Percentiles rank a stretch among this genome's conserved stretches.
Conservation (phyloP, 2,888 invertebrate genomes). For the Chrysina gloriosa region DNA sequence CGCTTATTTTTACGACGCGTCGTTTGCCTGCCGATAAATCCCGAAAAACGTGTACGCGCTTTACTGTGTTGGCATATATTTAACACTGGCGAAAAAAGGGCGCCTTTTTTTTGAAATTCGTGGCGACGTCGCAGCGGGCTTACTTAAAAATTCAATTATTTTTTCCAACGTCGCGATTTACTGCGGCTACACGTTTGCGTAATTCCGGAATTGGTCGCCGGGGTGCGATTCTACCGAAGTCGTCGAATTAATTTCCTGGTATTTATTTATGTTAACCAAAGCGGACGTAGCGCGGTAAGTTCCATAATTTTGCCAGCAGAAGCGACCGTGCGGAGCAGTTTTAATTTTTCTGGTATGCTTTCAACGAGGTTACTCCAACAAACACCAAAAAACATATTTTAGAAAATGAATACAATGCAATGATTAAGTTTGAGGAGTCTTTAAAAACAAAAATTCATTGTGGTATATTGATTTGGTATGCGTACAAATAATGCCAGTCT, state of each 20-base stretch:
- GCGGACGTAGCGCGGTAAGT: conserved; percentile 12
- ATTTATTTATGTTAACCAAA: conserved; percentile 27
- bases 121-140: not conserved
- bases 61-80: not conserved
- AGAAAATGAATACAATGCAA: conserved; percentile 13
- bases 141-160: conserved; percentile 38
- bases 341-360: conserved; percentile 9
- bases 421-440: conserved; percentile 21
- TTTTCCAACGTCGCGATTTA: conserved; percentile 22
- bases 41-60: conserved; percentile 19
- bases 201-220: conserved; percentile 37
- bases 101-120: conserved; percentile 1
- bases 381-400: conserved; percentile 1
- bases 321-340: not conserved
- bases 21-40: conserved; percentile 33
- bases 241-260: conserved; percentile 31
- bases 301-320: conserved; percentile 3
- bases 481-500: too few relatives aligned
- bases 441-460: too few relatives aligned
- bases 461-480: too few relatives aligned
- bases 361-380: not conserved
- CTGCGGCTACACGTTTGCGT: conserved; percentile 26
- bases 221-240: conserved; percentile 24
- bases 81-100: conserved; percentile 4
- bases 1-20: conserved; percentile 24